phyloP scores from a whole-genome alignment of 1,140 invertebrate species.

The Pseudomyrmex pallidus region DNA sequence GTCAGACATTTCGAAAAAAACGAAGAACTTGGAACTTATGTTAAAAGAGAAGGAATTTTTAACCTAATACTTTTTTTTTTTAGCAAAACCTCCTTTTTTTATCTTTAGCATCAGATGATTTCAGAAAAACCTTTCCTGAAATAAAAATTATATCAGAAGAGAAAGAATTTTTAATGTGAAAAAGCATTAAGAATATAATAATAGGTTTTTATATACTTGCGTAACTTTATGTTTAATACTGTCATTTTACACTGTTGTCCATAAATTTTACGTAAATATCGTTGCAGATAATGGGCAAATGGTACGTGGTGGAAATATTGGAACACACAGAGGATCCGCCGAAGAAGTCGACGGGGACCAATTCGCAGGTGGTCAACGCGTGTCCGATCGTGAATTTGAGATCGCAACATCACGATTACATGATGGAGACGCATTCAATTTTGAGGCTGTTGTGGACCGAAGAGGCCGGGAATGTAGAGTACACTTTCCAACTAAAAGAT shows the following conservation, averaged over 20 bases:
- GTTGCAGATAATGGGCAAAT: slow-evolving; percentile 80
- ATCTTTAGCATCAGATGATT: too few species aligned
- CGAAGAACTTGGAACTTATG: neutral
- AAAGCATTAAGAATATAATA: neutral
- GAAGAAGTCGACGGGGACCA: slow-evolving; percentile 26
- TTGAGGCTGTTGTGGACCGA: slow-evolving; percentile 75
- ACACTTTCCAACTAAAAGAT: slow-evolving; percentile 73
- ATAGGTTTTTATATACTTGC: neutral
- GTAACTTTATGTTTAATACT: neutral
- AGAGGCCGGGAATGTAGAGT: slow-evolving; percentile 73
- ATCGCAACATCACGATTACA: slow-evolving; percentile 17
- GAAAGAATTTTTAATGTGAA: neutral
- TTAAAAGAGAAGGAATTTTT: too few species aligned
- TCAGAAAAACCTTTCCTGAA: too few species aligned
- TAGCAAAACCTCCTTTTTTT: too few species aligned
- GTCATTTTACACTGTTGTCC: neutral
- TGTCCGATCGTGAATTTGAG: slow-evolving; percentile 72
- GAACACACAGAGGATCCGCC: slow-evolving; percentile 69
- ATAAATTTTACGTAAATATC: slow-evolving; percentile 9
- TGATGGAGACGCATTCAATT: too few species aligned
- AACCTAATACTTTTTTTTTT: too few species aligned
- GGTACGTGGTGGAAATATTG: slow-evolving; percentile 79
- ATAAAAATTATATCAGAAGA: neutral
- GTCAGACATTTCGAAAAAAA: neutral
- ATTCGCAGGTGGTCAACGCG: slow-evolving; percentile 63